These are phyloP conservation scores for Subanguina moxae DNA, from an alignment of 1,140 invertebrate species.

Conservation along the genomic window DNA sequence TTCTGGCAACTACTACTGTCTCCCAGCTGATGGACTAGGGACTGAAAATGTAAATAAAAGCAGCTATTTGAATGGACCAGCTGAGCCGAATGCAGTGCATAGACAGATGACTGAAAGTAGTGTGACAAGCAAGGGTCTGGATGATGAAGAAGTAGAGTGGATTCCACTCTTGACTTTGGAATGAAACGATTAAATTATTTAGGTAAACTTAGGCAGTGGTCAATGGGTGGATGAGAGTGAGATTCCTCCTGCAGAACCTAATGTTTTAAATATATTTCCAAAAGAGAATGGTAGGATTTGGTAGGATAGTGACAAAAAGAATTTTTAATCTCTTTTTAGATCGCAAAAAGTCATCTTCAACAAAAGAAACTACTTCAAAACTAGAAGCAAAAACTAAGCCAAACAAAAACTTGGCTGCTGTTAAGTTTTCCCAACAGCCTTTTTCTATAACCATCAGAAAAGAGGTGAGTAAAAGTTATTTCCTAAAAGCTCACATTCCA, in stretches of 20 bases:
- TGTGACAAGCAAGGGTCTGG: neutral
- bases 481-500: conserved; percentile 2
- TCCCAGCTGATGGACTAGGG: too few species aligned
- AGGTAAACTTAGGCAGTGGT: neutral
- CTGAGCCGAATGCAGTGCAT: neutral
- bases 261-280: neutral
- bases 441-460: conserved; percentile 17
- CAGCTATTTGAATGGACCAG: neutral
- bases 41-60: too few species aligned
- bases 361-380: neutral
- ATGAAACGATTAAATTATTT: neutral
- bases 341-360: conserved; percentile 3
- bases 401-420: conserved; percentile 11
- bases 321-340: neutral
- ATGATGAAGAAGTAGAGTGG: conserved; percentile 1
- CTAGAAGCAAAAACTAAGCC: neutral
- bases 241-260: neutral
- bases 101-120: neutral
- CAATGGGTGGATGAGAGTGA: neutral
- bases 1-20: too few species aligned
- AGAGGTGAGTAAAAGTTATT: conserved; percentile 20
- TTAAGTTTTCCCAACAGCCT: conserved; percentile 21
- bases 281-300: neutral
- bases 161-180: neutral
- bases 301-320: too few species aligned